phyloP scores from a whole-genome alignment of 2,797 vertebrate species.

The Onychomys leucogaster region DNA sequence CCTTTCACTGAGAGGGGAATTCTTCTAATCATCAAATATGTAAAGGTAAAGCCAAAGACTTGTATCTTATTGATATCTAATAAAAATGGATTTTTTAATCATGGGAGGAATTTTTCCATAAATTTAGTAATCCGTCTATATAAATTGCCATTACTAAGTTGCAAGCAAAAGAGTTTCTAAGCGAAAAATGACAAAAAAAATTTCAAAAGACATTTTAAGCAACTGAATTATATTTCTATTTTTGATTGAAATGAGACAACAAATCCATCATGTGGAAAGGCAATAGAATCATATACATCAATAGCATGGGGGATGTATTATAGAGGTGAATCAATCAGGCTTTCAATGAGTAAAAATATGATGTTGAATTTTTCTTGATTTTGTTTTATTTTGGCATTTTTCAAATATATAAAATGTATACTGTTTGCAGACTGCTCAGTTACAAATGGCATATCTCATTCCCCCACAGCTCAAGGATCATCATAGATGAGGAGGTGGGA shows the following conservation, averaged over 20 bases:
- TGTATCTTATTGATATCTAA: conserved; percentile 9
- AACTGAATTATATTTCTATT: conserved; percentile 47
- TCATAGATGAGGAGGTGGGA: neutral
- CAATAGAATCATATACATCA: neutral
- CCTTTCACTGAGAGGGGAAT: conserved; percentile 12
- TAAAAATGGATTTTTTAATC: conserved; percentile 35
- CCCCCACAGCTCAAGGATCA: neutral
- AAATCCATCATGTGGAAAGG: conserved; percentile 41
- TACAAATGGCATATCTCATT: neutral
- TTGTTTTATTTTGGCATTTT: conserved; percentile 38
- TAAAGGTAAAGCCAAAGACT: conserved; percentile 17
- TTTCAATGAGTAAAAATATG: conserved; percentile 10
- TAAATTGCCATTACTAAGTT: conserved; percentile 6
- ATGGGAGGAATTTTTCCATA: conserved; percentile 32
- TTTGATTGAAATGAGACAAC: conserved; percentile 4
- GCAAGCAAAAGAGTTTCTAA: conserved; percentile 29
- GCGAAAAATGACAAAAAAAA: conserved; percentile 9
- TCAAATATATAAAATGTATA: neutral
- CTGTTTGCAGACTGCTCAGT: neutral
- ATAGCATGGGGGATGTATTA: neutral
- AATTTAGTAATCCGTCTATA: conserved; percentile 24
- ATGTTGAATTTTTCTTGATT: conserved; percentile 32
- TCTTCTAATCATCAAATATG: conserved; percentile 63
- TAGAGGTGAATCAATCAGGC: neutral
- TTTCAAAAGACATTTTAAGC: conserved; percentile 41